A percentile compares a stretch with the other conserved stretches of the same genome.
phyloP scores from a whole-genome alignment of 2,888 invertebrate genomes.

The Trachelus troglodyta region DNA sequence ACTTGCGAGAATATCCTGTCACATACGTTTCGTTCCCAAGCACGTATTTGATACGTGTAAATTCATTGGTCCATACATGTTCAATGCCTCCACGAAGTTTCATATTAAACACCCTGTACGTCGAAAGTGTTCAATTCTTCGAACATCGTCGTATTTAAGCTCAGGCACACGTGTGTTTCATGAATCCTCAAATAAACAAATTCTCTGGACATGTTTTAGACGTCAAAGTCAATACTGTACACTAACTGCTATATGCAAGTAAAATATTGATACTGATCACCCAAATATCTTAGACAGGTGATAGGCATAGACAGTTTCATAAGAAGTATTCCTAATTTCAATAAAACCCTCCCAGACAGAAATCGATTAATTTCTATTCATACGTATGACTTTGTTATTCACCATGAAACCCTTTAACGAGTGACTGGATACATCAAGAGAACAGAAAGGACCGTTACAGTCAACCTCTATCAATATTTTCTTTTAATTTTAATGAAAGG shows the following conservation, averaged over 20 bases:
- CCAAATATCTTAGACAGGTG: not conserved
- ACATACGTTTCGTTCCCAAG: not conserved
- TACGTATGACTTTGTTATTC: slow-evolving; percentile 16
- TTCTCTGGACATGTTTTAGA: not conserved
- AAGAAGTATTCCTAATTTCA: not conserved
- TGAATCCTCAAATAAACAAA: not conserved
- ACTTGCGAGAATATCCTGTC: not conserved
- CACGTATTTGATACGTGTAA: not conserved
- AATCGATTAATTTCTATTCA: slow-evolving; percentile 16
- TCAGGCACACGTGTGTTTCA: not conserved
- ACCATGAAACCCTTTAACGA: slow-evolving; percentile 17
- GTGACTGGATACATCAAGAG: not conserved
- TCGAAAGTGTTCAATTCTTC: not conserved
- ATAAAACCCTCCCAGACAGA: not conserved
- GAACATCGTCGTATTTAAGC: not conserved
- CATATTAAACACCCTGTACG: not conserved
- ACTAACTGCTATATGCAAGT: not conserved
- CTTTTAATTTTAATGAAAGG: slow-evolving; percentile 29
- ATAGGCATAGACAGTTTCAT: not conserved
- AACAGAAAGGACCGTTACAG: not conserved
- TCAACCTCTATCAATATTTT: slow-evolving; percentile 36
- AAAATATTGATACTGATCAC: not conserved
- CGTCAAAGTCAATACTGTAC: not conserved
- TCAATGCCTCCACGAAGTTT: not conserved
- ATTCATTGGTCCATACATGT: not conserved